Base-by-base conservation (phyloP, 2,113 vertebrate species). In the Micronycteris hirsuta region DNA sequence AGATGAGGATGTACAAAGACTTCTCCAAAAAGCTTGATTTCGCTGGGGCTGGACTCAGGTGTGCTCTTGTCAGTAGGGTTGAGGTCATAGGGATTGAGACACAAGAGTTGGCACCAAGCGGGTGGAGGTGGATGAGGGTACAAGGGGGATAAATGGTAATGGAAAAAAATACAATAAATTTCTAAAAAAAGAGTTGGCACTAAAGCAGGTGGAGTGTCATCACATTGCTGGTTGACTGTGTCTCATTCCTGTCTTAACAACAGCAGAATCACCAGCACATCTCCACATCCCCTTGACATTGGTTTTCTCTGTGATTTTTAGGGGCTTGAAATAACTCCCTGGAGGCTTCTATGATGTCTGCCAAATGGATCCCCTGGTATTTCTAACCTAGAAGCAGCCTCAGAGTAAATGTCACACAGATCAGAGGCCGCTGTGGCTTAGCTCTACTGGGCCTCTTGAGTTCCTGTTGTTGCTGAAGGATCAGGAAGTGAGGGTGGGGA, bases 401-500 rank as follows among this genome's bases (percentile, higher is more conserved):
- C 80, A 65, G 9, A 70, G n/a, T 86, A 52, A 86, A 33, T 94
- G 45, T 38, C 52, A 56, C 24, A 19, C 65, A 92, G 49, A 68
- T 65, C 78, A 92, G 67, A 89, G 67, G n/a, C 33, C 89, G 28
- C 19, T 63, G 43, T 76, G 67, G 74, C 87, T 96, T 91, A 67
- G 63, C 14, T 24, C 33, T 87, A 22, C 11, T 3, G 1, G 54
- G 33, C n/a, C 36, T 82, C 61, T 36, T 81, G 83, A 85, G 77
- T 86, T 97, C 65, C 96, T 92, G 47, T 41, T 86, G 65, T 86
- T 95, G 65, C 47, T 94, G 15, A 54, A 71, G 61, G 31, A 87
- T 78, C 82, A 88, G 83, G 85, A 96, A 95, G 41, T 90, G 36
- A 56, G 33, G 26, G 54, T 47, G 33, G 26, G 20, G 26, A n/a